Conservation (phyloP, 2,888 invertebrate genomes). For the Nasonovia ribisnigri region DNA sequence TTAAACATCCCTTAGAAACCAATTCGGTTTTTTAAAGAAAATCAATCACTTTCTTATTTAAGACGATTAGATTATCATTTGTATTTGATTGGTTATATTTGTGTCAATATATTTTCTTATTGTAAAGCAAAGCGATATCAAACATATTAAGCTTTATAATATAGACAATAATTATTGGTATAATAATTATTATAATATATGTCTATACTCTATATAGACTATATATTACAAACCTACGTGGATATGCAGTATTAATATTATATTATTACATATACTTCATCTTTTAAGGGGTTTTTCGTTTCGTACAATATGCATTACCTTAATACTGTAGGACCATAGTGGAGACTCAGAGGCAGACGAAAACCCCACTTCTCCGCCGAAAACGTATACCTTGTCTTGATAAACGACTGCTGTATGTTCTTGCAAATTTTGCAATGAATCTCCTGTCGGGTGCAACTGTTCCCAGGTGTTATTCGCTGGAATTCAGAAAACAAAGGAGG, state of each 20-base stretch:
- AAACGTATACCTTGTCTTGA: slow-evolving; percentile 82
- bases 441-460: slow-evolving; percentile 78
- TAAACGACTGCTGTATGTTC: slow-evolving; percentile 88
- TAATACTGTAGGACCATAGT: slow-evolving; percentile 85
- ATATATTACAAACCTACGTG: background rate
- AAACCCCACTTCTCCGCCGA: slow-evolving; percentile 89
- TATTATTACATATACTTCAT: background rate
- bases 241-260: background rate
- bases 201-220: too few relatives aligned
- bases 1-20: slow-evolving; percentile 22
- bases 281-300: background rate
- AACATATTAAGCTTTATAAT: background rate
- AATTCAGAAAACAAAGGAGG: slow-evolving; percentile 67
- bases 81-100: slow-evolving; percentile 5
- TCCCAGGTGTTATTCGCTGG: slow-evolving; percentile 83
- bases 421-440: slow-evolving; percentile 83
- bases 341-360: slow-evolving; percentile 84
- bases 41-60: slow-evolving; percentile 34
- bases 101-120: background rate
- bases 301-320: slow-evolving; percentile 72
- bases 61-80: slow-evolving; percentile 24
- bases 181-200: background rate
- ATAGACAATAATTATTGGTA: background rate
- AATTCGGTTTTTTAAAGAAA: background rate
- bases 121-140: background rate